Conservation (phyloP, 2,888 invertebrate genomes). For the Eristalis arbustorum region DNA sequence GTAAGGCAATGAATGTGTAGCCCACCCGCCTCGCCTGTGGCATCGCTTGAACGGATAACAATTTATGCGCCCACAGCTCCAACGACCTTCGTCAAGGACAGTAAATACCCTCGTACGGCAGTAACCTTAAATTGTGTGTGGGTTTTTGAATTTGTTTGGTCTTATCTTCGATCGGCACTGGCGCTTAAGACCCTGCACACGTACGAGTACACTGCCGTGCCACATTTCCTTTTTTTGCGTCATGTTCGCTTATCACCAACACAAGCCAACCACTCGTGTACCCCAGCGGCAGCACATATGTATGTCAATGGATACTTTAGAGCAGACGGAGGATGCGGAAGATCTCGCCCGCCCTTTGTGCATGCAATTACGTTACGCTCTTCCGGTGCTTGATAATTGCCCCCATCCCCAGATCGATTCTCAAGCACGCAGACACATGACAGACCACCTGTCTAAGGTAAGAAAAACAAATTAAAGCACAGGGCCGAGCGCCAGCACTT, state of each 20-base stretch:
- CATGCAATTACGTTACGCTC: not conserved
- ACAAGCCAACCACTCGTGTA: too few relatives aligned
- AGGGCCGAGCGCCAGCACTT: conserved; percentile 33
- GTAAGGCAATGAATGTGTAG: not conserved
- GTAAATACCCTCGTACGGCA: not conserved
- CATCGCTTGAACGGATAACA: too few relatives aligned
- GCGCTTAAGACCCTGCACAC: not conserved
- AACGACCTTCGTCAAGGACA: too few relatives aligned
- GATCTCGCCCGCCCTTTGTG: not conserved
- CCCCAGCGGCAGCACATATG: not conserved
- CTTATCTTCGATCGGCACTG: not conserved
- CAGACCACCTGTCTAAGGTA: not conserved
- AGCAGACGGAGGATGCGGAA: not conserved
- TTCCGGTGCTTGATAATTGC: not conserved
- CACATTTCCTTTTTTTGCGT: too few relatives aligned
- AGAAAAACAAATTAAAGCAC: conserved; percentile 39
- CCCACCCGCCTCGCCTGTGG: not conserved
- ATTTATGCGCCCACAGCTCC: too few relatives aligned
- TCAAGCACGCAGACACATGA: not conserved
- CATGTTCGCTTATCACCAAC: not conserved
- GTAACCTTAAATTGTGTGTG: not conserved
- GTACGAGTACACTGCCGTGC: not conserved
- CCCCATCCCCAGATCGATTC: not conserved
- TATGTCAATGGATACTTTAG: not conserved
- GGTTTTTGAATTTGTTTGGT: not conserved